Evolutionary conservation across 64 coral and sea anemone species (phyloP).

Genomic region (Acropora yongei): DNA sequence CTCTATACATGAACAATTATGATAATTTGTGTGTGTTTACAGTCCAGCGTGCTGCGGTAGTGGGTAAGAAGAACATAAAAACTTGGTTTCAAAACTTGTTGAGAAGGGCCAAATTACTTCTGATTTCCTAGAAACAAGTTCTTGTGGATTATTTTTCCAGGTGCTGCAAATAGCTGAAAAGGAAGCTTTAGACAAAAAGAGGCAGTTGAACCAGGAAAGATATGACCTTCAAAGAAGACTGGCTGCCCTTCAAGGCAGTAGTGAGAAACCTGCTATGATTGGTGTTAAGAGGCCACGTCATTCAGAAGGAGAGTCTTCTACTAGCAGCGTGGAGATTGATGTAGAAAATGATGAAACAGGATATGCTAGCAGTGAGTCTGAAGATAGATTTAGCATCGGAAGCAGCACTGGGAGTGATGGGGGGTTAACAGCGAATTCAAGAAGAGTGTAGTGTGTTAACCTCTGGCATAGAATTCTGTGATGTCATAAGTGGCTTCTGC

Average conservation of each 20-base stretch:
- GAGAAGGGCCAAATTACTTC: not conserved
- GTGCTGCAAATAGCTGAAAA: conserved; percentile 71
- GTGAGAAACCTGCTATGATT: conserved; percentile 16
- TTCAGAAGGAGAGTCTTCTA: conserved; percentile 71
- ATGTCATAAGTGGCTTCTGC: not conserved
- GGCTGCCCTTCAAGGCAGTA: conserved; percentile 41
- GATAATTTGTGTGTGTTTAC: no score
- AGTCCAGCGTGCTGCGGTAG: no score
- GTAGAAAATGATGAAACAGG: conserved; percentile 81
- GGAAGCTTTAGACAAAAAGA: conserved; percentile 74
- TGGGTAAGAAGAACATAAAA: no score
- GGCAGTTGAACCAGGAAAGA: conserved; percentile 56
- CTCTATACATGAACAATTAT: no score
- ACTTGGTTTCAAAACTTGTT: no score
- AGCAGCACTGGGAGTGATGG: conserved; percentile 79
- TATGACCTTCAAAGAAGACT: conserved; percentile 55
- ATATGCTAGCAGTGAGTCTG: conserved; percentile 81
- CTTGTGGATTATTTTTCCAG: not conserved
- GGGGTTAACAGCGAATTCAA: conserved; percentile 67
- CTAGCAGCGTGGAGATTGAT: conserved; percentile 75
- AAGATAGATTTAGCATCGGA: conserved; percentile 67
- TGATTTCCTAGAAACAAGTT: not conserved
- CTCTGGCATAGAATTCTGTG: not conserved
- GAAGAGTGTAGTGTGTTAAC: conserved; percentile 26
- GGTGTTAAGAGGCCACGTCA: conserved; percentile 57